Base-by-base conservation (phyloP, 2,113 vertebrate species). In the Hypanus sabinus region DNA sequence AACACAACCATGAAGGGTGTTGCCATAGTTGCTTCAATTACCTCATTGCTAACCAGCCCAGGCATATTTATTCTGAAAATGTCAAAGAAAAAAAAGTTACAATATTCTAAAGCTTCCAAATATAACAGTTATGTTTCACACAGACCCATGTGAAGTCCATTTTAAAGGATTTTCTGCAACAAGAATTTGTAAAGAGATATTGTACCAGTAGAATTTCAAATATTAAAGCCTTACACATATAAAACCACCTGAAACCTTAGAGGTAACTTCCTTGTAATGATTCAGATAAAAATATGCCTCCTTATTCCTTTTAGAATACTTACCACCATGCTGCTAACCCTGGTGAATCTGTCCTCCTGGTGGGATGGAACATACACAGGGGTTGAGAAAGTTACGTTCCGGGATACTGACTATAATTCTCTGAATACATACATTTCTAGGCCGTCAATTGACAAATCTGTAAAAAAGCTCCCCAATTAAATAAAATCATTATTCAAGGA, bases 181-280 rank as follows among this genome's bases (percentile, higher is more conserved):
- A 38, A 73, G 36, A 93, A 27, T 93, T 24, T 46, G 73, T 73
- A 73, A 93, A 73, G 71, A 9, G 46, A 71, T 22, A 92, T 92
- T 24, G 46, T 7, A 38, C 73, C 18, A 14, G 0, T 75, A 38
- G 10, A 93, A 30, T 55, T 55, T 33, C 33, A 93, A 73, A 55
- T 46, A 93, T 71, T 22, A 93, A 93, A 73, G 36, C 36, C 20
- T 75, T 24, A 75, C 11, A 36, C 91, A 73, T 33, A 93, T 93
- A 93, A 22, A 93, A 93, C 3, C 68, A 73, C 60, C 55, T 87
- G 83, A 87, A 87, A 30, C 22, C 83, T 87, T 73, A n/a, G 38
- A 55, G n/a, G 24, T 38, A 55, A 55, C 30, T 93, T 73, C 73
- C 62, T 30, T 73, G 85, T 0, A 55, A 93, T 16, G 27, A 73